phyloP scores from a whole-genome alignment of 2,888 invertebrate genomes.

The Thymelicus acteon region DNA sequence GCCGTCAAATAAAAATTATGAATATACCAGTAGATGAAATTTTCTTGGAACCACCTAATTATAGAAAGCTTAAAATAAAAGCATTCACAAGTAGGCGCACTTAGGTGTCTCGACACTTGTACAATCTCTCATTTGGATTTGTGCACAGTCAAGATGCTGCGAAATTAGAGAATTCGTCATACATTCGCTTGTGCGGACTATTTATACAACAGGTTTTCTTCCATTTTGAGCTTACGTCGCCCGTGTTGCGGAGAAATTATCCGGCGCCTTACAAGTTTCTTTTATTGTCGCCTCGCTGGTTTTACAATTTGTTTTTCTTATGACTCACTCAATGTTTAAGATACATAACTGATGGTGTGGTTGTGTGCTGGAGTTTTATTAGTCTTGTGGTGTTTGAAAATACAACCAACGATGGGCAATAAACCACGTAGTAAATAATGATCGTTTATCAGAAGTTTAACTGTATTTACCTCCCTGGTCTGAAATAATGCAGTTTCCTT shows the following conservation, averaged over 20 bases:
- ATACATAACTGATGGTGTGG: slow-evolving; percentile 28
- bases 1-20: neutral
- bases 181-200: slow-evolving; percentile 63
- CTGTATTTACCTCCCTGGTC: slow-evolving; percentile 3
- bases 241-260: slow-evolving; percentile 69
- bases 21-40: slow-evolving; percentile 14
- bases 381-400: slow-evolving; percentile 26
- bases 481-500: neutral
- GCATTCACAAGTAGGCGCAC: slow-evolving; percentile 11
- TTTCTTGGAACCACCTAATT: slow-evolving; percentile 30
- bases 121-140: slow-evolving; percentile 21
- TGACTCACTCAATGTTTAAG: slow-evolving; percentile 66
- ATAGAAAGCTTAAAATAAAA: slow-evolving; percentile 32
- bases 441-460: slow-evolving; percentile 13
- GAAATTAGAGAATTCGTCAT: slow-evolving; percentile 81
- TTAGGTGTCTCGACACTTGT: slow-evolving; percentile 18
- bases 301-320: slow-evolving; percentile 65
- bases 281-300: slow-evolving; percentile 68
- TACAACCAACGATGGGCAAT: slow-evolving; percentile 19
- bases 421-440: slow-evolving; percentile 17
- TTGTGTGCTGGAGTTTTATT: slow-evolving; percentile 21
- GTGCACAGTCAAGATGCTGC: slow-evolving; percentile 46
- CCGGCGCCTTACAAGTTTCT: slow-evolving; percentile 73
- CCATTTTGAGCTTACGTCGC: slow-evolving; percentile 64
- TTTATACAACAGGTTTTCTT: slow-evolving; percentile 73